These are phyloP conservation scores for Anastatus disparis DNA, from an alignment of 1,140 invertebrate genomes.

Conservation along the genomic window DNA sequence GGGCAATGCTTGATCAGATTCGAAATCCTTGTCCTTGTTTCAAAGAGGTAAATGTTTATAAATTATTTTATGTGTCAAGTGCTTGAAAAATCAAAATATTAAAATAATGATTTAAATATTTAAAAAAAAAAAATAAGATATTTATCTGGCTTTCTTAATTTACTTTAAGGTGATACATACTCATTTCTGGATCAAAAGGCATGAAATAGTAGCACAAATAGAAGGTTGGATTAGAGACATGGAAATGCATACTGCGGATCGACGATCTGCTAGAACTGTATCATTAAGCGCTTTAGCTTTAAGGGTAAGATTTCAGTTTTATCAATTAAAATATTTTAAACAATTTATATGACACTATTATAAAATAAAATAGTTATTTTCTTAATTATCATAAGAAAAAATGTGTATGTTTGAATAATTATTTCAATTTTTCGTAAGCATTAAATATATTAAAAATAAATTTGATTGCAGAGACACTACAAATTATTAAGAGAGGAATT, in stretches of 20 bases:
- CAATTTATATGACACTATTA: too few relatives aligned
- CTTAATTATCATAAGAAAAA: too few relatives aligned
- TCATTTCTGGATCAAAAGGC: conserved; percentile 94
- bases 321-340: too few relatives aligned
- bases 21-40: conserved; percentile 92
- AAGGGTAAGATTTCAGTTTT: conserved; percentile 68
- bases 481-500: conserved; percentile 82
- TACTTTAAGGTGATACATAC: conserved; percentile 82
- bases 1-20: conserved; percentile 96
- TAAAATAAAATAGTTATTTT: too few relatives aligned
- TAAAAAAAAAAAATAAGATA: too few relatives aligned
- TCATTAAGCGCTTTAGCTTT: conserved; percentile 80
- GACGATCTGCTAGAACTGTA: conserved; percentile 78
- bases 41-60: conserved; percentile 75
- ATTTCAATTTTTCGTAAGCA: too few relatives aligned
- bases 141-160: neutral
- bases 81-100: too few relatives aligned
- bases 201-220: conserved; percentile 89
- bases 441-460: too few relatives aligned
- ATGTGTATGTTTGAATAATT: too few relatives aligned
- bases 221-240: conserved; percentile 91
- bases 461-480: conserved; percentile 81
- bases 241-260: conserved; percentile 78
- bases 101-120: neutral
- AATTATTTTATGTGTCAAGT: neutral